A percentile compares a stretch with the other conserved stretches of the same genome.
phyloP scores from a whole-genome alignment of 2,113 vertebrate species.

The Tichodroma muraria region DNA sequence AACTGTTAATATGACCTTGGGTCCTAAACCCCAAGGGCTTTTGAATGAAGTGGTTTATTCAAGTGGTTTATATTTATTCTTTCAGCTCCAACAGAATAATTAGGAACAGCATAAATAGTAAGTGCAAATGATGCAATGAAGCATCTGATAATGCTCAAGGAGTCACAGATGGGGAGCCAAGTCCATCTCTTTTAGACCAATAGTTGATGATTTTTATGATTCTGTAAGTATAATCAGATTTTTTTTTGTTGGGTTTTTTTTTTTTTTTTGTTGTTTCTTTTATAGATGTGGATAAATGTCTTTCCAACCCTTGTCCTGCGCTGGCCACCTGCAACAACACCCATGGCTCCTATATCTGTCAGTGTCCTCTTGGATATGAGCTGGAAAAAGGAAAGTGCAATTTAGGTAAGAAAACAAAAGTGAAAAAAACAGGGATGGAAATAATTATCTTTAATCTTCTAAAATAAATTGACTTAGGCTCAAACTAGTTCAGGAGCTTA shows the following conservation, averaged over 20 bases:
- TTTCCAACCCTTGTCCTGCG: conserved; percentile 78
- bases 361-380: conserved; percentile 84
- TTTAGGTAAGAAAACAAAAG: conserved; percentile 74
- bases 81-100: background rate
- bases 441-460: conserved; percentile 13
- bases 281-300: conserved; percentile 87
- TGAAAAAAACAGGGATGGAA: background rate
- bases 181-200: background rate
- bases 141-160: background rate
- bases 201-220: background rate
- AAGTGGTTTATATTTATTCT: conserved; percentile 5
- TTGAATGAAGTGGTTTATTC: background rate
- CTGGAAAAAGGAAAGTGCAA: conserved; percentile 88
- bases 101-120: background rate
- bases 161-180: background rate
- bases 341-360: conserved; percentile 85
- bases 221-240: background rate
- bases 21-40: background rate
- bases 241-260: background rate
- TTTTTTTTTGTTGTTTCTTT: background rate
- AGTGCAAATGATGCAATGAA: background rate
- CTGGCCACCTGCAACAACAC: conserved; percentile 82
- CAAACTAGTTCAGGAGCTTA: background rate
- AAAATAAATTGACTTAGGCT: background rate
- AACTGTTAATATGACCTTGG: too few species aligned